Evolutionary conservation across 2,797 vertebrate genomes (phyloP).

Genomic region (Poecilia wingei): DNA sequence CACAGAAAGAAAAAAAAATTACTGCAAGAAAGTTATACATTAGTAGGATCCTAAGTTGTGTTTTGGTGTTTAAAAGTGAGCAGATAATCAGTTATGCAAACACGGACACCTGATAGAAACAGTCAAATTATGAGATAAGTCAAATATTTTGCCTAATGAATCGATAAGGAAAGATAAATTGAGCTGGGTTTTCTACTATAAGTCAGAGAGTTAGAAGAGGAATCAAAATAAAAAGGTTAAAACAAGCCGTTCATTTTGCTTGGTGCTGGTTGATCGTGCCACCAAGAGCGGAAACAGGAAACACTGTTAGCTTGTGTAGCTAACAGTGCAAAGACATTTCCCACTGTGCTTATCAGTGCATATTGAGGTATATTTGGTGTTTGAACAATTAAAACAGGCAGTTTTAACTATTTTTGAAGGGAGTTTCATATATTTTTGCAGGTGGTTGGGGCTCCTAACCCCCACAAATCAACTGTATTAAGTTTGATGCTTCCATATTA

Average conservation of each 20-base stretch:
- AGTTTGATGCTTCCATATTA: not conserved
- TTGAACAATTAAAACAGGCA: not conserved
- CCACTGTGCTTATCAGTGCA: not conserved
- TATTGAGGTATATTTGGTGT: not conserved
- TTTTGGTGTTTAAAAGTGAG: not conserved
- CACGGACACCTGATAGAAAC: not conserved
- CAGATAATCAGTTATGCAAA: not conserved
- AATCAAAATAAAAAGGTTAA: not conserved
- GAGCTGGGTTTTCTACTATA: not conserved
- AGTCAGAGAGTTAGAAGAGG: not conserved
- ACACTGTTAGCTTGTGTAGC: not conserved
- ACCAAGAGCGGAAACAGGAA: not conserved
- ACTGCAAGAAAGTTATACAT: not conserved
- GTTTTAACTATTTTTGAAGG: not conserved
- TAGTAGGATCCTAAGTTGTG: not conserved
- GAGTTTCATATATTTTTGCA: not conserved
- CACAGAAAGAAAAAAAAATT: not conserved
- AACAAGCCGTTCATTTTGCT: not conserved
- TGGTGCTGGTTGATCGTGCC: not conserved
- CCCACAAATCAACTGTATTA: not conserved
- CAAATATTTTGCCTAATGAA: not conserved
- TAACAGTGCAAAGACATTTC: not conserved
- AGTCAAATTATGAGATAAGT: not conserved
- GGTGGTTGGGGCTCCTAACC: not conserved
- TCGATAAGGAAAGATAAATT: not conserved